A percentile compares a stretch with the other conserved stretches of the same genome.
phyloP scores from a whole-genome alignment of 53 echinoderm and acorn worm species.

The Pentamera pediparva region DNA sequence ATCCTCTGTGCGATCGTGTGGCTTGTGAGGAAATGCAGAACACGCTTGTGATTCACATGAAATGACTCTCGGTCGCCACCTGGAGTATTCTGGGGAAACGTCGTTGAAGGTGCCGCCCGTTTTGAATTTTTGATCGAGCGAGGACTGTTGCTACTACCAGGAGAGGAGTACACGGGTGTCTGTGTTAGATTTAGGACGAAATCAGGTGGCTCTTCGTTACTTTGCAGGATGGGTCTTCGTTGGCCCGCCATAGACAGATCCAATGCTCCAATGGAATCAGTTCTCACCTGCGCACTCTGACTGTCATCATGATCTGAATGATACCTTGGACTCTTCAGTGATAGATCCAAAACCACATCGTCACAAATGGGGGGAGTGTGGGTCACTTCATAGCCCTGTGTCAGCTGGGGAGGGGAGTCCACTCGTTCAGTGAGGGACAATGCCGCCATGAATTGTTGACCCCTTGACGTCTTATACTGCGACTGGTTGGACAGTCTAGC shows the following conservation, averaged over 20 bases:
- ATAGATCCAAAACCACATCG: conserved; percentile 17
- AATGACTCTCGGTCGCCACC: not conserved
- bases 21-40: conserved; percentile 14
- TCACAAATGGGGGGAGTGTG: not conserved
- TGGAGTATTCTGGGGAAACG: not conserved
- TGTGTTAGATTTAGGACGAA: conserved; percentile 21
- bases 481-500: conserved; percentile 15
- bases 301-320: not conserved
- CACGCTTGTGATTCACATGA: conserved; percentile 1
- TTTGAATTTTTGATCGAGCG: not conserved
- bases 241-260: conserved; percentile 4
- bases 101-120: not conserved
- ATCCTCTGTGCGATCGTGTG: conserved; percentile 22
- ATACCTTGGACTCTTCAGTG: not conserved
- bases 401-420: not conserved
- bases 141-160: not conserved
- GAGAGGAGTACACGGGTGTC: not conserved
- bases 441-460: conserved; percentile 2
- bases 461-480: not conserved
- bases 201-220: not conserved
- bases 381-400: not conserved
- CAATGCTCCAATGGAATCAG: conserved; percentile 24
- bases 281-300: not conserved
- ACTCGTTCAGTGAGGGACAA: not conserved
- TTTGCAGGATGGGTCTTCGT: not conserved